Base-by-base conservation (phyloP, 2,888 invertebrate genomes). In the Dasypogon diadema region DNA sequence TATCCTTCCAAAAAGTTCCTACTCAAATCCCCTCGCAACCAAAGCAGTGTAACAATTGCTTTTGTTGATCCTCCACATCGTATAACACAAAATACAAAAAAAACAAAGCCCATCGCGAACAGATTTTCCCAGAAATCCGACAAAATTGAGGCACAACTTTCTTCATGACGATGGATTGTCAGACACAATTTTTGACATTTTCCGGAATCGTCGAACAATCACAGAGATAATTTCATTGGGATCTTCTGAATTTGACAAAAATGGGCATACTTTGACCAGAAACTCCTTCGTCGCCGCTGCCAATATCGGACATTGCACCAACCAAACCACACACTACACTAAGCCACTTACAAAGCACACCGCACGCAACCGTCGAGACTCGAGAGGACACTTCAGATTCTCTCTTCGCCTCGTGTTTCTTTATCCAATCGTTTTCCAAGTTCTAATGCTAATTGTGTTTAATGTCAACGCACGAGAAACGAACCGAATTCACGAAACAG, bases 221-320 rank as follows among this genome's bases (percentile, higher is more conserved):
- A 48, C 48, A 16, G 2, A 48, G 16, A 48, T 14, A 48, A 3
- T 14, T 14, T 48, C 37, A 37, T 5, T 48, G 48, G 12, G 48
- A 16, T 14, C 4, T 48, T 56, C 12, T 56, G 12, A 26, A 5
- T 56, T 56, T 56, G 14, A 8, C 10, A 22, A 56, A 51, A 18
- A 18, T 21, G 86, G 88, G 91, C 91, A 89, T 90, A 92, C 92
- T 92, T 90, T 92, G 91, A 89, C 91, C 91, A 89, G 91, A 90
- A 88, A 91, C 90, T 87, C 91, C 92, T 88, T 92, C 92, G 90
- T 92, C 92, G 87, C 91, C 91, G 88, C 92, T 92, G 88, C 92
- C 92, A 89, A 91, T 90, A 90, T 92, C 92, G 89, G 92, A 92
- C 92, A 92, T 92, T 85, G 85, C 87, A 89, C 88, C 87, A 87